Evolutionary conservation across 2,797 vertebrate species (phyloP), one percentile per base, ranked within the genome.

Genomic region (Enteromius afrohamiltoni): DNA sequence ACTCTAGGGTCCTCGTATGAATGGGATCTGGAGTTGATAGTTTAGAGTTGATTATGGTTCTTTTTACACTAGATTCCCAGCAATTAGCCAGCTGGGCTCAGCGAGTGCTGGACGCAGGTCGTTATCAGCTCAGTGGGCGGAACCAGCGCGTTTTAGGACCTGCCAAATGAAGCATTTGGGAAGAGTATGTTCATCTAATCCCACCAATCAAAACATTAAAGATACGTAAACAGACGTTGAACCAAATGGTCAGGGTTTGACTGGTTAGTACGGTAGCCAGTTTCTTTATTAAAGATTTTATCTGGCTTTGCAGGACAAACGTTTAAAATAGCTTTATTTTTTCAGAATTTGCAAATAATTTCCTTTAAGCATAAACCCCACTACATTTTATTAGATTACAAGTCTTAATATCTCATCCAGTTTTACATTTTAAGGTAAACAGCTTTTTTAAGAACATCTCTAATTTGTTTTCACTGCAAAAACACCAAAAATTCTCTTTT

Each of bases 81-180:
- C 29, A 65, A 82, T 82, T 74, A 82, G 69, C 69, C 80, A 82
- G 80, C 70, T 82, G 80, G 69, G 55, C 42, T 62, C 7, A 1
- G 40, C 1, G 1, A 19, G 37, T 6, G 40, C 79, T 49, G 69
- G 55, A 74, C 26, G 26, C 11, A 23, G 55, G 55, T 64, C 29
- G 9, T 70, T 10, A n/a, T 51, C 19, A 23, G 65, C 51, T 23
- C 58, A 74, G 21, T 74, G 40, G 80, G 70, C 31, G 42, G 78
- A 21, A 86, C 83, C 70, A 84, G 79, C 45, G 82, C 79, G 58
- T 85, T 86, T 87, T 87, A 86, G 45, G 14, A 49, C 7, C 42
- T 64, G 80, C 70, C 70, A 82, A 74, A 51, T 74, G 42, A 74
- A 40, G 58, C 69, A 31, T 71, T 80, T 71, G 51, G 65, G 23